These are phyloP conservation scores for Pristionchus mayeri DNA, from an alignment of 2,888 invertebrate genomes.

Conservation along the genomic window DNA sequence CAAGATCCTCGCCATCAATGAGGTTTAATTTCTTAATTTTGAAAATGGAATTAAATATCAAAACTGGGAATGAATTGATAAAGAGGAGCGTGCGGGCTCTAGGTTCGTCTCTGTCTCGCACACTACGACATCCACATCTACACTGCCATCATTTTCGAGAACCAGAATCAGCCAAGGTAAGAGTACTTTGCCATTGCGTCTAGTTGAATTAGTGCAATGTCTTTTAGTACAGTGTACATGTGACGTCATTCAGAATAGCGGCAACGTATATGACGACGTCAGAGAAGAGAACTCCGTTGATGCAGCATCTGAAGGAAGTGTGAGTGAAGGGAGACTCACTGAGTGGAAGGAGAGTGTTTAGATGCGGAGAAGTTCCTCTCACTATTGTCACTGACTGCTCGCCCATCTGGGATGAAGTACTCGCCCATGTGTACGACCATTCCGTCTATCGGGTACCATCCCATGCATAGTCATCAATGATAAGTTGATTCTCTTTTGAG, in stretches of 20 bases:
- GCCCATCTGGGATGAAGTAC: conserved; percentile 47
- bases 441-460: neutral
- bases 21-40: conserved; percentile 49
- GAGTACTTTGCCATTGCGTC: too few species aligned
- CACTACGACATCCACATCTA: conserved; percentile 50
- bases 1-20: conserved; percentile 49
- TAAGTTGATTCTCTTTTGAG: neutral
- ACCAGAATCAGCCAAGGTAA: conserved; percentile 31
- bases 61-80: neutral
- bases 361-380: conserved; percentile 33
- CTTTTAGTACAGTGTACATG: neutral
- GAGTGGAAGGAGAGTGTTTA: neutral
- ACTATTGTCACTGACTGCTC: conserved; percentile 53
- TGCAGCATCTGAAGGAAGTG: conserved; percentile 41
- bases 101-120: conserved; percentile 54
- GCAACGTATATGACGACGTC: conserved; percentile 20
- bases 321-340: conserved; percentile 2
- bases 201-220: too few species aligned
- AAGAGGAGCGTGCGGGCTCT: too few species aligned
- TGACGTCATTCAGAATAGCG: neutral
- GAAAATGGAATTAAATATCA: too few species aligned
- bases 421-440: conserved; percentile 49
- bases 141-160: conserved; percentile 46
- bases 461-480: neutral
- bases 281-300: conserved; percentile 4